phyloP scores from a whole-genome alignment of 2,888 invertebrate species.

The Athetis lepigone region DNA sequence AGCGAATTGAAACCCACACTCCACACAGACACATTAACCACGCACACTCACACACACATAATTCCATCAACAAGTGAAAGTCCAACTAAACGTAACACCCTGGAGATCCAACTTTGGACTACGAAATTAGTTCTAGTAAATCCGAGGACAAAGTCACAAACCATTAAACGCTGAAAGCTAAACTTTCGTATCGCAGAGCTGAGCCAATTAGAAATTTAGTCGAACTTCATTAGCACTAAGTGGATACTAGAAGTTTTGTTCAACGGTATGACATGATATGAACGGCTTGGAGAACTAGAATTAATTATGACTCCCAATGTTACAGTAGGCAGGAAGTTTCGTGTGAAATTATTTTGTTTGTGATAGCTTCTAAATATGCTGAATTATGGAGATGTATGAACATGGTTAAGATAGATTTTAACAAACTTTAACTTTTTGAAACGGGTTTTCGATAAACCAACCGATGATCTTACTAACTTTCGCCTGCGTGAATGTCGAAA shows the following conservation, averaged over 20 bases:
- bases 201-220: slow-evolving; percentile 75
- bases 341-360: background rate
- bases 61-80: slow-evolving; percentile 65
- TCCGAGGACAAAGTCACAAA: slow-evolving; percentile 74
- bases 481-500: too few relatives aligned
- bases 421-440: too few relatives aligned
- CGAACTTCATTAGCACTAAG: slow-evolving; percentile 70
- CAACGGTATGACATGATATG: slow-evolving; percentile 55
- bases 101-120: slow-evolving; percentile 66
- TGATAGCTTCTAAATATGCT: background rate
- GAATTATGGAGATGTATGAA: background rate
- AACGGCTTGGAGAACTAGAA: slow-evolving; percentile 43
- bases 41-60: slow-evolving; percentile 32
- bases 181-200: slow-evolving; percentile 73
- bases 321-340: slow-evolving; percentile 5
- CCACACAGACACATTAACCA: slow-evolving; percentile 5
- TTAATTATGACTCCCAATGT: slow-evolving; percentile 40
- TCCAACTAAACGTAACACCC: slow-evolving; percentile 62
- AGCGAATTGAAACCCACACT: slow-evolving; percentile 23
- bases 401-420: background rate
- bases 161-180: slow-evolving; percentile 75
- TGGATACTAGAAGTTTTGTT: slow-evolving; percentile 58
- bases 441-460: too few relatives aligned
- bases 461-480: too few relatives aligned
- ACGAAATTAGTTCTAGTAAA: slow-evolving; percentile 74